These are phyloP conservation scores for Sphenodon punctatus DNA, from an alignment of 2,797 vertebrate species.

Conservation along the genomic window DNA sequence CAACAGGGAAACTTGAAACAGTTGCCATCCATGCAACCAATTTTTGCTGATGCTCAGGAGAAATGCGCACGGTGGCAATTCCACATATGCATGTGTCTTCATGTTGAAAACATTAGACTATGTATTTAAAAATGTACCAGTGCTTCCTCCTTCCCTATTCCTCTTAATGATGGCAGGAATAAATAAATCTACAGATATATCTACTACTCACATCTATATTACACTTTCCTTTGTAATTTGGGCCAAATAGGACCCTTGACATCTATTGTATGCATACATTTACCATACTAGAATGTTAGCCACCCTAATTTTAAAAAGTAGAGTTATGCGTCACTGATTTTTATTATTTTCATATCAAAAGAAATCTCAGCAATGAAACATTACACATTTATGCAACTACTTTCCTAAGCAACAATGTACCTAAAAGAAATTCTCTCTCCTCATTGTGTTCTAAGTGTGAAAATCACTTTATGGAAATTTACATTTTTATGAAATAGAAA, in stretches of 20 bases:
- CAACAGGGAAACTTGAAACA: background rate
- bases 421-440: slow-evolving; percentile 31
- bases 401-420: slow-evolving; percentile 34
- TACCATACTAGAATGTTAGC: background rate
- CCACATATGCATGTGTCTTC: too few relatives aligned
- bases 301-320: background rate
- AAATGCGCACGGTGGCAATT: background rate
- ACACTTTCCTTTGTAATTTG: slow-evolving; percentile 28
- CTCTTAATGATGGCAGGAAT: background rate
- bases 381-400: slow-evolving; percentile 32
- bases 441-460: slow-evolving; percentile 38
- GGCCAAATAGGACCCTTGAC: slow-evolving; percentile 19
- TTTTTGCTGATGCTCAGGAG: background rate
- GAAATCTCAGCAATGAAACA: slow-evolving; percentile 31
- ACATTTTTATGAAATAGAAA: slow-evolving; percentile 50
- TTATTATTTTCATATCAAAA: slow-evolving; percentile 53
- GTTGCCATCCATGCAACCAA: background rate
- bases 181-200: slow-evolving; percentile 46
- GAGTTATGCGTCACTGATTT: background rate
- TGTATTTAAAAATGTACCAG: slow-evolving; percentile 1
- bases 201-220: too few relatives aligned
- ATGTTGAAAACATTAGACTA: slow-evolving; percentile 31
- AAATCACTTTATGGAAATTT: slow-evolving; percentile 52
- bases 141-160: slow-evolving; percentile 49
- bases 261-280: background rate